Conservation (phyloP, 1,140 invertebrate genomes). For the Dendrolimus kikuchii region DNA sequence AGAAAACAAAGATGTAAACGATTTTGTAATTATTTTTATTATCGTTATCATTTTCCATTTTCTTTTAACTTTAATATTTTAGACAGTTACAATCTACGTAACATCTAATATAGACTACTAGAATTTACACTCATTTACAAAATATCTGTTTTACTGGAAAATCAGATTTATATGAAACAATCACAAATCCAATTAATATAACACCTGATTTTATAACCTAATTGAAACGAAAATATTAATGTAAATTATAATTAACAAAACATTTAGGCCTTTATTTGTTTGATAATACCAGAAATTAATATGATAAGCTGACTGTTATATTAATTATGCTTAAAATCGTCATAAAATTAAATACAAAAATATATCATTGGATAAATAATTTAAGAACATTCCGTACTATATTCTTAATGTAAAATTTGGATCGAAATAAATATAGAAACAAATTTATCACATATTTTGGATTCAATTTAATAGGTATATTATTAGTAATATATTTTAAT, state of each 20-base stretch:
- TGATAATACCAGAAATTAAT: neutral
- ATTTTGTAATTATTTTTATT: constrained; percentile 57
- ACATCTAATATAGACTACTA: constrained; percentile 66
- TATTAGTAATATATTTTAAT: no score
- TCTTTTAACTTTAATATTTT: constrained; percentile 40
- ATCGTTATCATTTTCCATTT: constrained; percentile 47
- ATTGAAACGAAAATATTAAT: constrained; percentile 1
- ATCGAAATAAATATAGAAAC: no score
- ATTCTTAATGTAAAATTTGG: no score
- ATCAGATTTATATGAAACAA: constrained; percentile 10
- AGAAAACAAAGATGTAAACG: constrained; percentile 16
- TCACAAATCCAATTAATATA: constrained; percentile 3
- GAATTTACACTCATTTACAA: constrained; percentile 67
- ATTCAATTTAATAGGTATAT: no score
- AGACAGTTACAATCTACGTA: constrained; percentile 64
- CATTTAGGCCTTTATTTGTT: constrained; percentile 23
- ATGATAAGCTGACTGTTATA: neutral
- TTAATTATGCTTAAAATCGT: no score
- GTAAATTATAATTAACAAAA: constrained; percentile 4
- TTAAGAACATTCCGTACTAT: no score
- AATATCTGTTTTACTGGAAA: constrained; percentile 46
- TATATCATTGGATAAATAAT: no score
- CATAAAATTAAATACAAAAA: no score
- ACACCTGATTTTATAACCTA: neutral
- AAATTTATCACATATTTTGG: no score